A percentile compares a stretch with the other conserved stretches of the same genome.
phyloP scores from a whole-genome alignment of 2,888 invertebrate species.

The Artemia sinica region DNA sequence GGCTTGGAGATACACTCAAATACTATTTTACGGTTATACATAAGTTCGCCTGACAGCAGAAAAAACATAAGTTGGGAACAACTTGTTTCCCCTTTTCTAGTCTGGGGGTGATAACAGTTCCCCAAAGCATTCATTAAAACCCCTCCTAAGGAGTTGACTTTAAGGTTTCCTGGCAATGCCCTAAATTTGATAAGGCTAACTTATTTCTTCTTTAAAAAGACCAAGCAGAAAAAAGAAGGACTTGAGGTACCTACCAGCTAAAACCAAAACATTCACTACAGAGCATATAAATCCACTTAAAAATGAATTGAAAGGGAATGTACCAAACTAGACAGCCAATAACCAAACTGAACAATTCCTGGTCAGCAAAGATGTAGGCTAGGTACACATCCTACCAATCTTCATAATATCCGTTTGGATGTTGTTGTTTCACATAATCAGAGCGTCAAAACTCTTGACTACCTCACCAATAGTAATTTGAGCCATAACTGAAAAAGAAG shows the following conservation, averaged over 20 bases:
- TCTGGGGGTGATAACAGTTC: no score
- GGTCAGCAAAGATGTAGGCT: constrained; percentile 81
- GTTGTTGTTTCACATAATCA: constrained; percentile 76
- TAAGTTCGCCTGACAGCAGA: no score
- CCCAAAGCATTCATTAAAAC: not conserved
- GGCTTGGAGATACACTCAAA: no score
- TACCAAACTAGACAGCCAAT: constrained; percentile 93
- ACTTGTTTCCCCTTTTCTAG: no score
- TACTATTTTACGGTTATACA: no score
- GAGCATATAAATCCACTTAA: constrained; percentile 95
- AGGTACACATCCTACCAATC: constrained; percentile 90
- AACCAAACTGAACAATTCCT: constrained; percentile 83
- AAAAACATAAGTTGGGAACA: no score
- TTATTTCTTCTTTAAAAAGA: no score
- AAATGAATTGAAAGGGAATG: constrained; percentile 99
- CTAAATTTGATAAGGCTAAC: not conserved
- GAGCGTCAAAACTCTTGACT: constrained; percentile 64
- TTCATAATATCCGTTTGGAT: constrained; percentile 80
- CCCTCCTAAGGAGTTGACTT: not conserved
- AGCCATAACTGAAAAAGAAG: not conserved
- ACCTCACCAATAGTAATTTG: constrained; percentile 36
- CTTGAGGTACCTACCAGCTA: constrained; percentile 54
- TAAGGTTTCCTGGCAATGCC: not conserved
- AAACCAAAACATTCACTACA: constrained; percentile 86
- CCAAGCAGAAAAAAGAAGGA: no score